Evolutionary conservation across 23 tunicate species (phyloP).

Genomic region (Trididemnum nubilum): DNA sequence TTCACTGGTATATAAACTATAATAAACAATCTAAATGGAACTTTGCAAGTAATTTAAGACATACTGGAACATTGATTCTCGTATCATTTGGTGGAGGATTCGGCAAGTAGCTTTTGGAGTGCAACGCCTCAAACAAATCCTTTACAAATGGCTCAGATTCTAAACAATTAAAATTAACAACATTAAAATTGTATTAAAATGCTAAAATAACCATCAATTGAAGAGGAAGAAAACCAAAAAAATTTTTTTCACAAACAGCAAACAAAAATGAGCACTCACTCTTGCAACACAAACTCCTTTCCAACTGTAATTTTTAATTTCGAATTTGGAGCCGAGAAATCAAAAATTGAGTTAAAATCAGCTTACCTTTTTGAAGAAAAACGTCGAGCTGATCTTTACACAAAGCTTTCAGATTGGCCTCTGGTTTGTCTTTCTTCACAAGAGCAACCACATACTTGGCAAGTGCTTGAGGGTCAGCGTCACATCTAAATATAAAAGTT

Average conservation of each 20-base stretch:
- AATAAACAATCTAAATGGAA: too few relatives aligned
- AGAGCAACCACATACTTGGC: conserved; percentile 97
- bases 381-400: conserved; percentile 94
- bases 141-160: conserved; percentile 53
- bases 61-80: not conserved
- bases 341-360: too few relatives aligned
- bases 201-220: too few relatives aligned
- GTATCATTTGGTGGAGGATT: not conserved
- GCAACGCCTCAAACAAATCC: conserved; percentile 55
- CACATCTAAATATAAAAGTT: conserved; percentile 54
- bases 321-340: too few relatives aligned
- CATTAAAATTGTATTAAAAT: not conserved
- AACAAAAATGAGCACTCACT: too few relatives aligned
- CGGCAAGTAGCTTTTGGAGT: conserved; percentile 39
- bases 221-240: too few relatives aligned
- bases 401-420: conserved; percentile 65
- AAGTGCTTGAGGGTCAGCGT: conserved; percentile 96
- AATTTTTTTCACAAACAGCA: too few relatives aligned
- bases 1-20: too few relatives aligned
- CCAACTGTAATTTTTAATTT: too few relatives aligned
- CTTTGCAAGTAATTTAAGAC: too few relatives aligned
- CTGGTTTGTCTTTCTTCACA: conserved; percentile 79
- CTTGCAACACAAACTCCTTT: too few relatives aligned
- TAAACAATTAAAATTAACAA: not conserved
- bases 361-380: conserved; percentile 86